Percentiles rank a stretch among this genome's conserved stretches.
Evolutionary conservation across 2,113 vertebrate genomes (phyloP).

Genomic region (Bubo bubo): DNA sequence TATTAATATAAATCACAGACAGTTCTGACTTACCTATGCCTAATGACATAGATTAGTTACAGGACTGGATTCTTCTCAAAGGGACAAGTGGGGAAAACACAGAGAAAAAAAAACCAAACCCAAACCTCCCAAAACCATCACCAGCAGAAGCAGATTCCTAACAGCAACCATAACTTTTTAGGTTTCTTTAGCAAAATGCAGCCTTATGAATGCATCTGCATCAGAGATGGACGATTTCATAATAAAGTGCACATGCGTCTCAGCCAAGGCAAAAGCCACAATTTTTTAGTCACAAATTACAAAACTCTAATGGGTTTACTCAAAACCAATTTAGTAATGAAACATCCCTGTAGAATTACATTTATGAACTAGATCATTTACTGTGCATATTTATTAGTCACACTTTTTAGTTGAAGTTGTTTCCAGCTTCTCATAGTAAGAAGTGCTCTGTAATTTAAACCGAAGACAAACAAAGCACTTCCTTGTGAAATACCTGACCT

Average conservation of each 20-base stretch:
- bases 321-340: neutral
- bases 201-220: neutral
- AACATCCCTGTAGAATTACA: neutral
- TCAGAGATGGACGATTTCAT: neutral
- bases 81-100: neutral
- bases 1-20: neutral
- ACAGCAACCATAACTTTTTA: neutral
- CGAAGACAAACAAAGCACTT: neutral
- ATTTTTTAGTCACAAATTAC: neutral
- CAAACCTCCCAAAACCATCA: neutral
- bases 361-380: neutral
- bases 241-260: neutral
- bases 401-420: neutral
- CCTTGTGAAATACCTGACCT: constrained; percentile 74
- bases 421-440: neutral
- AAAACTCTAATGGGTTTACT: neutral
- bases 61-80: neutral
- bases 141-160: neutral
- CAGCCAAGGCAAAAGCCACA: neutral
- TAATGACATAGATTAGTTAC: neutral
- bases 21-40: neutral
- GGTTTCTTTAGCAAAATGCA: neutral
- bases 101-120: neutral
- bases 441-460: neutral
- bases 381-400: neutral